These are phyloP conservation scores for Conopomorpha cramerella DNA, from an alignment of 1,140 invertebrate species.

Conservation along the genomic window DNA sequence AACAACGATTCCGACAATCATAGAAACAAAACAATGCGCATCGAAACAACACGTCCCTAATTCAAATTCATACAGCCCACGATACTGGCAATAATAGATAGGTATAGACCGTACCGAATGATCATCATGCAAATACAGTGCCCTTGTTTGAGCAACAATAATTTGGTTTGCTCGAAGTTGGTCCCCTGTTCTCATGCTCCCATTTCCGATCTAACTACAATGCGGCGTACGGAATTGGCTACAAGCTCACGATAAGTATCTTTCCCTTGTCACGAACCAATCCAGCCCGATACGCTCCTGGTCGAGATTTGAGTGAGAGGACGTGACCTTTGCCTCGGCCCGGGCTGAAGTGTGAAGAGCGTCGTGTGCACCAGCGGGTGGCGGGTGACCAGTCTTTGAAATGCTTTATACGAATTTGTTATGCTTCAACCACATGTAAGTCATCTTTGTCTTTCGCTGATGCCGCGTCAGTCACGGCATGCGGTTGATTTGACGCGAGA, in stretches of 20 bases:
- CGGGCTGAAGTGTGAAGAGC: conserved; percentile 46
- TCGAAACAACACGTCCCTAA: neutral
- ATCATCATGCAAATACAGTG: neutral
- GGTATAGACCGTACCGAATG: neutral
- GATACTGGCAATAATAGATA: no score
- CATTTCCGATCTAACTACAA: conserved; percentile 34
- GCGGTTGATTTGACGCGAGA: no score
- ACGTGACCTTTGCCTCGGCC: conserved; percentile 40
- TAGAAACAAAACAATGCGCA: neutral
- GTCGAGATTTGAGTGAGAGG: conserved; percentile 44
- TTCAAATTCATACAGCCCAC: no score
- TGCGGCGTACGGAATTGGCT: conserved; percentile 40
- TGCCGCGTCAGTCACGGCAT: no score
- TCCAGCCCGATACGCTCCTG: conserved; percentile 41
- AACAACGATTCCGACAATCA: neutral
- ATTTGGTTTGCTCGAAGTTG: conserved; percentile 26
- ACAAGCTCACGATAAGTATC: conserved; percentile 56
- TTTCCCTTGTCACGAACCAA: conserved; percentile 52
- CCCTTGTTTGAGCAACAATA: conserved; percentile 45
- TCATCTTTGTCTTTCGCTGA: no score
- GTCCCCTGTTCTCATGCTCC: conserved; percentile 42
- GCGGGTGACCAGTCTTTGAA: no score
- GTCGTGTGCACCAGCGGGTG: conserved; percentile 44
- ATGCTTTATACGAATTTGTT: no score
- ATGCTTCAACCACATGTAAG: no score